These are phyloP conservation scores for Alouatta palliata DNA, from an alignment of 2,113 vertebrate species.

Conservation along the genomic window DNA sequence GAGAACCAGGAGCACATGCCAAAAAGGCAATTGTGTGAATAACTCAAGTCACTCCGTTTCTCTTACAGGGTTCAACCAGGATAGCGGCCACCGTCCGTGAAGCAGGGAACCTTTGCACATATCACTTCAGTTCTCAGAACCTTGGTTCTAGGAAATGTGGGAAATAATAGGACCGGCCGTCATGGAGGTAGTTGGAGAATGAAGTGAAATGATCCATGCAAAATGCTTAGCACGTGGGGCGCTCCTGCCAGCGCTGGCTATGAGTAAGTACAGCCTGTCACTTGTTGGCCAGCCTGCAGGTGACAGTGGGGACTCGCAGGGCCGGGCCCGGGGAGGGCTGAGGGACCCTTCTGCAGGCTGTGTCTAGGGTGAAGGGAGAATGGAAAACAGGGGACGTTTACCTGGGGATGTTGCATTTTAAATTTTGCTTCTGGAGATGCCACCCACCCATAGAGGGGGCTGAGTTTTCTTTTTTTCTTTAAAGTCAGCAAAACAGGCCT, in stretches of 20 bases:
- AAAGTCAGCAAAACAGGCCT: not conserved
- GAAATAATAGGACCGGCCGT: fast-evolving
- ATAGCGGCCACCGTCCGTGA: fast-evolving
- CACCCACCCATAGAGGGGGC: fast-evolving
- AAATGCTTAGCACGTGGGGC: fast-evolving
- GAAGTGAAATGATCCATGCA: not conserved
- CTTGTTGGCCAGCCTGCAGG: fast-evolving
- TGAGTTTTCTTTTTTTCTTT: not conserved
- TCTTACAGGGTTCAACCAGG: fast-evolving
- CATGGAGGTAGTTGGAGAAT: not conserved
- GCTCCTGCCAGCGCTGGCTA: fast-evolving
- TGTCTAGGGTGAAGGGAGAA: not conserved
- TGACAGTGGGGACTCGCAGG: fast-evolving
- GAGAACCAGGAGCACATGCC: not conserved
- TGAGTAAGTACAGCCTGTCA: not conserved
- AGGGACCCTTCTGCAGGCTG: not conserved
- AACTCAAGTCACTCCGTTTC: fast-evolving
- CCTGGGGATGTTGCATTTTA: not conserved
- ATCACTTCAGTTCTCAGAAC: not conserved
- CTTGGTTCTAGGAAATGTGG: not conserved
- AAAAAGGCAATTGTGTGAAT: fast-evolving
- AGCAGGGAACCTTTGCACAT: not conserved
- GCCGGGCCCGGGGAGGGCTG: fast-evolving
- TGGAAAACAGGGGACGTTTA: not conserved
- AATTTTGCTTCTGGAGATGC: not conserved